Evolutionary conservation across 2,113 vertebrate genomes (phyloP), one percentile per base, ranked within the genome.

Genomic region (Lynx canadensis): DNA sequence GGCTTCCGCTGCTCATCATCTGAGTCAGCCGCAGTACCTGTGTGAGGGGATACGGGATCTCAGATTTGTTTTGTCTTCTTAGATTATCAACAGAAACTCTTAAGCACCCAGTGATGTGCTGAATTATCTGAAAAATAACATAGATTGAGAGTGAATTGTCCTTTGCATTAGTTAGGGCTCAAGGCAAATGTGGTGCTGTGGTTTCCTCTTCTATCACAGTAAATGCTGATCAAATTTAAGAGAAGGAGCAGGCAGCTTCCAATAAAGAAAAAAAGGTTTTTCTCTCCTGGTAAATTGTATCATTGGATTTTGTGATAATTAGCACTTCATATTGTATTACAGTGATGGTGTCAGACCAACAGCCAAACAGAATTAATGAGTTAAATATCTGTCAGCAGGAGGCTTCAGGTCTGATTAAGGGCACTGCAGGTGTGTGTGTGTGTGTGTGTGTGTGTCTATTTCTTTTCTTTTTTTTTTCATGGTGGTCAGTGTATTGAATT

Each of bases 321-420:
- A 79, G 63, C 65, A 96, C 93, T 95, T 94, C 92, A 95, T 95
- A 96, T 97, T 95, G 86, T 94, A 96, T 98, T 98, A 98, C 36
- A 95, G 91, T 96, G 96, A 97, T 93, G 96, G 96, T 97, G 97
- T 95, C 97, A 98, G 95, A 91, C 86, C 91, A 95, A 97, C 18
- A 97, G 97, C 97, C 97, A 98, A 96, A 97, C 91, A 96, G 94
- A 98, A 96, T 93, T 97, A 98, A 97, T 97, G 97, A 97, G 88
- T 98, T 98, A 98, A 98, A 91, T 89, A 97, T 94, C 91, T 91
- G 94, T 98, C 95, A 93, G 97, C 55, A 31, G 94, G 82, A 97
- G 85, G 86, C 80, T 94, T 97, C 91, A 95, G 97, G 97, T 97
- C 95, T 97, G 95, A 98, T 97, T 97, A 98, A 97, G 95, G 92